Evolutionary conservation across 1,140 invertebrate species (phyloP).

Genomic region (Helicoverpa zea): DNA sequence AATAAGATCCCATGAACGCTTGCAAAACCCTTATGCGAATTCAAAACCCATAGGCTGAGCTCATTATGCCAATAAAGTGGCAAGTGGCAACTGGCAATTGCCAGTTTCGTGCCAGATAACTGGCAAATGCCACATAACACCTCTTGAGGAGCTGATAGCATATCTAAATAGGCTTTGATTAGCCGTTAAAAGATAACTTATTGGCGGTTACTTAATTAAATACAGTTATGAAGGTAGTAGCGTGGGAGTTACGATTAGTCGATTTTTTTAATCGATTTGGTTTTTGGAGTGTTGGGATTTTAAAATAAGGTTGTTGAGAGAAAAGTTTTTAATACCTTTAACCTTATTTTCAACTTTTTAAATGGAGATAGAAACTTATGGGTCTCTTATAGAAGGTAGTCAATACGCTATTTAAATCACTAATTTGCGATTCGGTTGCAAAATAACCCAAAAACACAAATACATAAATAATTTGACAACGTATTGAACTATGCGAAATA

Average conservation of each 20-base stretch:
- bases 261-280: neutral
- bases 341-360: too few species aligned
- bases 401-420: neutral
- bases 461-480: neutral
- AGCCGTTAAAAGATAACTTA: constrained; percentile 39
- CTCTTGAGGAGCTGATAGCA: constrained; percentile 20
- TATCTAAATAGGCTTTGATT: constrained; percentile 38
- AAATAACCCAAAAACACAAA: constrained; percentile 6
- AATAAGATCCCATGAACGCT: constrained; percentile 24
- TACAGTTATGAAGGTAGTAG: constrained; percentile 28
- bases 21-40: constrained; percentile 5
- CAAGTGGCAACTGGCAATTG: neutral
- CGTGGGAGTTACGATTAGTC: neutral
- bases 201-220: constrained; percentile 24
- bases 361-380: too few species aligned
- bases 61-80: constrained; percentile 11
- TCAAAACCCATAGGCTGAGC: constrained; percentile 19
- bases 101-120: constrained; percentile 5
- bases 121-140: constrained; percentile 21
- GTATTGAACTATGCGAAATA: constrained; percentile 8
- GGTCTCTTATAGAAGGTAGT: too few species aligned
- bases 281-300: neutral
- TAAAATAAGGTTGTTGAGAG: too few species aligned
- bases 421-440: neutral
- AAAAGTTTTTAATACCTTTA: too few species aligned